Conservation (phyloP, 1,140 invertebrate species). For the Drosophila micromelanica region DNA sequence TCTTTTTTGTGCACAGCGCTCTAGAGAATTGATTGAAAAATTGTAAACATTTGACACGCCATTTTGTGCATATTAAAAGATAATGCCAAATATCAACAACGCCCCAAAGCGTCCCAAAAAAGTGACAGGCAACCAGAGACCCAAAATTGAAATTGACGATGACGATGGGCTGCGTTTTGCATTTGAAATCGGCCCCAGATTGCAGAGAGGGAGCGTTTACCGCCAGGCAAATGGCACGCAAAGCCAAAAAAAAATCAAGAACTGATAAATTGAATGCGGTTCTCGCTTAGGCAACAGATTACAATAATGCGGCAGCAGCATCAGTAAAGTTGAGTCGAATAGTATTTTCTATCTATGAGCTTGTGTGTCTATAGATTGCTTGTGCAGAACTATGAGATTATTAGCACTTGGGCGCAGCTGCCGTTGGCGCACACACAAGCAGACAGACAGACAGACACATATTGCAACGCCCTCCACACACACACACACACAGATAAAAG, state of each 20-base stretch:
- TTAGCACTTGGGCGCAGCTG: conserved; percentile 80
- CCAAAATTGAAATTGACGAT: conserved; percentile 9
- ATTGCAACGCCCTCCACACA: conserved; percentile 66
- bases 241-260: conserved; percentile 29
- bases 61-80: conserved; percentile 78
- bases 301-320: conserved; percentile 59
- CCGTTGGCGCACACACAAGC: conserved; percentile 27
- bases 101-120: conserved; percentile 35
- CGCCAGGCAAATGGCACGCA: conserved; percentile 60
- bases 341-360: conserved; percentile 23
- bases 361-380: conserved; percentile 67
- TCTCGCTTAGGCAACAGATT: conserved; percentile 64
- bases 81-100: conserved; percentile 74
- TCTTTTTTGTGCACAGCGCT: conserved; percentile 21
- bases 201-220: neutral
- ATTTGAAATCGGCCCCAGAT: conserved; percentile 48
- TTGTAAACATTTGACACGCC: conserved; percentile 75
- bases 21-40: conserved; percentile 73
- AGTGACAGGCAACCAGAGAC: conserved; percentile 16
- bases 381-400: conserved; percentile 79
- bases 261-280: conserved; percentile 17
- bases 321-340: no score
- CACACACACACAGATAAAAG: conserved; percentile 28
- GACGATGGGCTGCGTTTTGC: conserved; percentile 46
- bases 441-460: conserved; percentile 43